A percentile compares a stretch with the other conserved stretches of the same genome.
phyloP scores from a whole-genome alignment of 2,113 vertebrate species.

The Desmodus rotundus region DNA sequence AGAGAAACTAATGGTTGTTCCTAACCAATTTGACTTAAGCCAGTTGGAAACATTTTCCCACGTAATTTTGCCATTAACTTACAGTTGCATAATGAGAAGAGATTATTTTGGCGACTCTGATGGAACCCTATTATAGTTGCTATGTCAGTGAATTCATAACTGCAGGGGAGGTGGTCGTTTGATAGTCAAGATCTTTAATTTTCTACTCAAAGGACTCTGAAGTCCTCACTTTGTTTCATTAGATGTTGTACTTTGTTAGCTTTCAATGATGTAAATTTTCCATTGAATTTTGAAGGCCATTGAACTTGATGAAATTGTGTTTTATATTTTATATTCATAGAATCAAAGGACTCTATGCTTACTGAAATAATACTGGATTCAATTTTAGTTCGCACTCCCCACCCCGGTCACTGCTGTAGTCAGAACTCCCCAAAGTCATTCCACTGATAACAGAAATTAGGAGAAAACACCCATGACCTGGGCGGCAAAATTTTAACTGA shows the following conservation, averaged over 20 bases:
- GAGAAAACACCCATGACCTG: background rate
- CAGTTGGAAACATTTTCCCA: background rate
- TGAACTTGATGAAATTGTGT: background rate
- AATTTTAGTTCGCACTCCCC: background rate
- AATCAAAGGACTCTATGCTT: background rate
- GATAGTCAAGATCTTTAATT: background rate
- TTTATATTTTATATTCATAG: background rate
- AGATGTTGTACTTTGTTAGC: background rate
- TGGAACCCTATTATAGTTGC: background rate
- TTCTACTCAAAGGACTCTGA: background rate
- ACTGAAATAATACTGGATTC: background rate
- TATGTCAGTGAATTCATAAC: background rate
- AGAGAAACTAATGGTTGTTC: background rate
- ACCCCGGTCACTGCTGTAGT: background rate
- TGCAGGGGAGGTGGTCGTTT: background rate
- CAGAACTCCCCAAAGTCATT: background rate
- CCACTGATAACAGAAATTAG: background rate
- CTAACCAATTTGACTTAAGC: background rate
- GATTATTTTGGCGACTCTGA: background rate
- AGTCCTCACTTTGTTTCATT: background rate
- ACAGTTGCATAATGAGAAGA: background rate
- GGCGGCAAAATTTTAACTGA: background rate
- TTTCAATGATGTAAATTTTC: background rate
- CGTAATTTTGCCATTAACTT: background rate
- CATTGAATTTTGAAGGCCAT: background rate